Evolutionary conservation across 2,888 invertebrate genomes (phyloP).

Genomic region (Amblyjoppa proteus): DNA sequence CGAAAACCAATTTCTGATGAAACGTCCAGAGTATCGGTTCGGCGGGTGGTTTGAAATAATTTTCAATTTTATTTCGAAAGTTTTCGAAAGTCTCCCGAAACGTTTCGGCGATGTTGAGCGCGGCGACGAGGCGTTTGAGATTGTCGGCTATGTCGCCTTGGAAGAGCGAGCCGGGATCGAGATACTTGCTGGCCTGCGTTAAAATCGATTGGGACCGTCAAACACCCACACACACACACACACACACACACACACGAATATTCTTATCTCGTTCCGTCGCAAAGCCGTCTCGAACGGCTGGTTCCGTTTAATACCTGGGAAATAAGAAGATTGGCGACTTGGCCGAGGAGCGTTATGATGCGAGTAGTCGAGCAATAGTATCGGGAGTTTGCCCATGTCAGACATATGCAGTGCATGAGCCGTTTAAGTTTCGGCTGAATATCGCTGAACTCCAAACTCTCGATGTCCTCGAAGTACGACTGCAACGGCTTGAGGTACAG

Average conservation of each 20-base stretch:
- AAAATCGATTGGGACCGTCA: slow-evolving; percentile 35
- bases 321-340: slow-evolving; percentile 93
- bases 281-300: not conserved
- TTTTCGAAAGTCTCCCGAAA: slow-evolving; percentile 86
- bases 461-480: slow-evolving; percentile 90
- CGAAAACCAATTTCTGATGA: slow-evolving; percentile 90
- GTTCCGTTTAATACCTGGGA: slow-evolving; percentile 85
- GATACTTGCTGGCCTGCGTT: slow-evolving; percentile 87
- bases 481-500: slow-evolving; percentile 92
- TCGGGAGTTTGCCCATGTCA: slow-evolving; percentile 94
- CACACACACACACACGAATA: not conserved
- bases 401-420: slow-evolving; percentile 92
- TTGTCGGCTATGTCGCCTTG: slow-evolving; percentile 94
- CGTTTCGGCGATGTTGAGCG: slow-evolving; percentile 86
- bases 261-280: slow-evolving; percentile 55
- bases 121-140: slow-evolving; percentile 87
- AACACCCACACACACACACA: not conserved
- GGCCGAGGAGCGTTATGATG: slow-evolving; percentile 90
- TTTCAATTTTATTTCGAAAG: slow-evolving; percentile 86
- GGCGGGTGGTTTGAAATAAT: slow-evolving; percentile 86
- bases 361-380: slow-evolving; percentile 89
- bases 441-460: slow-evolving; percentile 90
- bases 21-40: slow-evolving; percentile 91
- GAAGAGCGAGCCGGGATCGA: slow-evolving; percentile 93
- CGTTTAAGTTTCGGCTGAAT: slow-evolving; percentile 87